Evolutionary conservation across 2,797 vertebrate species (phyloP), one percentile per base, ranked within the genome.

Genomic region (Argya squamiceps): DNA sequence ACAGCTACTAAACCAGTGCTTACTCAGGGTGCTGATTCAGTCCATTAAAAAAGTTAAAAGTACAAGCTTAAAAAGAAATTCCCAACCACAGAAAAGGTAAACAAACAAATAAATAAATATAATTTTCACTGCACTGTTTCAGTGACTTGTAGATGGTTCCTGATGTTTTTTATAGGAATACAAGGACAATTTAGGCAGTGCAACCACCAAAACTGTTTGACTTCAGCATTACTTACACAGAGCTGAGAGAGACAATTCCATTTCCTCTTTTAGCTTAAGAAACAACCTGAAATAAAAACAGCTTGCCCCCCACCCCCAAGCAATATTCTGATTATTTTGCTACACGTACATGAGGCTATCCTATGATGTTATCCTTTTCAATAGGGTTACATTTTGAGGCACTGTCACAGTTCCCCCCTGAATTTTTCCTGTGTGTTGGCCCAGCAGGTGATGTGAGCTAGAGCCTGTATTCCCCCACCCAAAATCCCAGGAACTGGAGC

Each of bases 141-240:
- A 84, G 84, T 91, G 91, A 88, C 39, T 47, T 79, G 39, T 44
- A 64, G 95, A 87, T 8, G 39, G 73, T n/a, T 90, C 47, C 75
- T 86, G 77, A 80, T 87, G 71, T 58, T 92, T 92, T 90, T 74
- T 55, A 62, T 70, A 82, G 26, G 65, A 84, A 84, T 89, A 80
- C 50, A 86, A 77, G 58, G 76, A 90, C 88, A 91, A 96, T 94
- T 95, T 79, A 95, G 95, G 93, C 89, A 95, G 95, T 92, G 87
- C 84, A 89, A 86, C 59, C 89, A 92, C 81, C 71, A 41, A 73
- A 63, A 95, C 37, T 12, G 34, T 63, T 73, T 83, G 69, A 85
- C 44, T 93, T 92, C 43, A 74, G 41, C 69, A 32, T 78, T 76
- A 88, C 70, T 92, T 92, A 94, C 85, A 94, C 37, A 91, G 88